A percentile compares a stretch with the other conserved stretches of the same genome.
Conservation (phyloP, 2,797 vertebrate genomes). For the Crypturellus tataupa region DNA sequence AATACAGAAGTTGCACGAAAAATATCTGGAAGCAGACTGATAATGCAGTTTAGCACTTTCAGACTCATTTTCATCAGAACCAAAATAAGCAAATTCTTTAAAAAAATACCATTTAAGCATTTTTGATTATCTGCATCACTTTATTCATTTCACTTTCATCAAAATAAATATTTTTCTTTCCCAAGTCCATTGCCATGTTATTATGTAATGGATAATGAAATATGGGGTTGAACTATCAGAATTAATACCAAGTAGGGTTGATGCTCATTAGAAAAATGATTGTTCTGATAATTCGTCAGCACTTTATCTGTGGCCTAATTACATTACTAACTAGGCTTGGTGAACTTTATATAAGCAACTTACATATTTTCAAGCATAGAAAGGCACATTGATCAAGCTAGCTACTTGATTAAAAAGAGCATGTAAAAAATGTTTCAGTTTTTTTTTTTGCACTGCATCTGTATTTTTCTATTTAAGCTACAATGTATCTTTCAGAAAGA, state of each 20-base stretch:
- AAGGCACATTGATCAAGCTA: background rate
- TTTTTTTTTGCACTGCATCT: background rate
- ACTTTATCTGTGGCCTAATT: background rate
- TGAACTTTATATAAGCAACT: background rate
- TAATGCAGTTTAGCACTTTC: background rate
- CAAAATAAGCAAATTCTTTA: background rate
- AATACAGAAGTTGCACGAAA: background rate
- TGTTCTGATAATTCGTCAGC: background rate
- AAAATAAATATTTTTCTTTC: background rate
- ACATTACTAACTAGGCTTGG: background rate
- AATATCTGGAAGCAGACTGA: background rate
- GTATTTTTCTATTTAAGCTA: background rate
- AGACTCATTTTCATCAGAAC: background rate
- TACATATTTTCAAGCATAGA: background rate
- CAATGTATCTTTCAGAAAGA: background rate
- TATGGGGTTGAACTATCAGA: background rate
- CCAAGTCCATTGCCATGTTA: background rate
- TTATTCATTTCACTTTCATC: background rate
- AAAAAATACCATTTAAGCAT: background rate
- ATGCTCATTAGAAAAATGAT: background rate
- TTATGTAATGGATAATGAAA: background rate
- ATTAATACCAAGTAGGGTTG: background rate
- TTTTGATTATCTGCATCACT: background rate
- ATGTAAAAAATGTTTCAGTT: background rate
- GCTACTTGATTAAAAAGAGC: background rate